phyloP scores from a whole-genome alignment of 2,113 vertebrate species.

The Thymallus thymallus region DNA sequence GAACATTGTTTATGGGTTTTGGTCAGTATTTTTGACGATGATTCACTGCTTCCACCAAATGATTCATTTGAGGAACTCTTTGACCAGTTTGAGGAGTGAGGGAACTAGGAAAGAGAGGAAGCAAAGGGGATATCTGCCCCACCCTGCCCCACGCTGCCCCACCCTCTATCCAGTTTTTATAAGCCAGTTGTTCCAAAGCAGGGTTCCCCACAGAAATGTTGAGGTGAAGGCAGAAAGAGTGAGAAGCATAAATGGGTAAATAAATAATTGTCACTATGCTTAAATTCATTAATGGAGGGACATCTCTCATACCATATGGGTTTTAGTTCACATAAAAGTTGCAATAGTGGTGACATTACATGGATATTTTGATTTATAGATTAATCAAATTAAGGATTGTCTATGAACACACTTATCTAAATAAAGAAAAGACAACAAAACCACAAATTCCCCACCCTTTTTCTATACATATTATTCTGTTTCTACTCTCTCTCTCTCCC shows the following conservation, averaged over 20 bases:
- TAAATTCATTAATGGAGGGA: background rate
- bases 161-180: conserved; percentile 44
- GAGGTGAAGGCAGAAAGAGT: background rate
- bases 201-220: background rate
- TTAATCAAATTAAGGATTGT: background rate
- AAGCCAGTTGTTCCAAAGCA: conserved; percentile 36
- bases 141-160: conserved; percentile 69
- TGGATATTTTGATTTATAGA: background rate
- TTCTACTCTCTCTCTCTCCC: background rate
- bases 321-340: background rate
- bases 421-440: background rate
- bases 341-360: background rate
- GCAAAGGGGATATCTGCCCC: conserved; percentile 41
- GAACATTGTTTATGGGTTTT: conserved; percentile 20
- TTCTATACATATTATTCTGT: conserved; percentile 1
- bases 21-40: conserved; percentile 22
- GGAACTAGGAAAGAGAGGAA: conserved; percentile 17
- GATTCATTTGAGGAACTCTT: conserved; percentile 62
- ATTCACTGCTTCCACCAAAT: conserved; percentile 34
- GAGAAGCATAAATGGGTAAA: background rate
- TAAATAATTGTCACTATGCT: background rate
- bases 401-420: background rate
- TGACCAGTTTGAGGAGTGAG: conserved; percentile 26
- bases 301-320: background rate
- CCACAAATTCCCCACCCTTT: background rate